Conservation (phyloP, 2,797 vertebrate genomes). For the Malacoraja senta region DNA sequence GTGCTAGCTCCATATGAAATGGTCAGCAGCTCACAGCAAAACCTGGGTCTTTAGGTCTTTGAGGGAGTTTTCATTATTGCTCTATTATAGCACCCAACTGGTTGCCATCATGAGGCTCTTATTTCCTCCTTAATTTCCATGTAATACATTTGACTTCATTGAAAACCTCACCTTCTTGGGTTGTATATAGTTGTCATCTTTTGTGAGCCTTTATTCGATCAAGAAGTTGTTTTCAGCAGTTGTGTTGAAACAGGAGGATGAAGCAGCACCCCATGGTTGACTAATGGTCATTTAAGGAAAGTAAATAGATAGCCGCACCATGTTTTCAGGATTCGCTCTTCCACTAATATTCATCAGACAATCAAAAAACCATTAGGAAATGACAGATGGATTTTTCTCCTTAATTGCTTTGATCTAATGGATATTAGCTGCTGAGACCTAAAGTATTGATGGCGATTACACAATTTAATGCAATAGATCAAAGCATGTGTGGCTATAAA, state of each 20-base stretch:
- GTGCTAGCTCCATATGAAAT: background rate
- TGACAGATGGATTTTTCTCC: slow-evolving; percentile 43
- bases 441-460: slow-evolving; percentile 45
- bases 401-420: slow-evolving; percentile 47
- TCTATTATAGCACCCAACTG: background rate
- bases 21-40: background rate
- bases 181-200: slow-evolving; percentile 31
- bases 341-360: background rate
- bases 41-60: background rate
- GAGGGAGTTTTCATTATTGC: background rate
- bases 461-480: slow-evolving; percentile 48
- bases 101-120: background rate
- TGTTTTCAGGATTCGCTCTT: slow-evolving; percentile 6
- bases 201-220: slow-evolving; percentile 41
- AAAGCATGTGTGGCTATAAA: slow-evolving; percentile 52
- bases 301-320: background rate
- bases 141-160: slow-evolving; percentile 34
- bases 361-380: slow-evolving; percentile 20
- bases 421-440: slow-evolving; percentile 42
- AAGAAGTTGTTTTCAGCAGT: slow-evolving; percentile 33
- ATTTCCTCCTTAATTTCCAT: slow-evolving; percentile 36
- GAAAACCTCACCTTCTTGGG: slow-evolving; percentile 37
- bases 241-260: slow-evolving; percentile 28
- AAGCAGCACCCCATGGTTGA: too few species aligned
- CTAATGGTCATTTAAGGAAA: slow-evolving; percentile 34